Conservation (phyloP, 2,797 vertebrate genomes). For the Erithacus rubecula region DNA sequence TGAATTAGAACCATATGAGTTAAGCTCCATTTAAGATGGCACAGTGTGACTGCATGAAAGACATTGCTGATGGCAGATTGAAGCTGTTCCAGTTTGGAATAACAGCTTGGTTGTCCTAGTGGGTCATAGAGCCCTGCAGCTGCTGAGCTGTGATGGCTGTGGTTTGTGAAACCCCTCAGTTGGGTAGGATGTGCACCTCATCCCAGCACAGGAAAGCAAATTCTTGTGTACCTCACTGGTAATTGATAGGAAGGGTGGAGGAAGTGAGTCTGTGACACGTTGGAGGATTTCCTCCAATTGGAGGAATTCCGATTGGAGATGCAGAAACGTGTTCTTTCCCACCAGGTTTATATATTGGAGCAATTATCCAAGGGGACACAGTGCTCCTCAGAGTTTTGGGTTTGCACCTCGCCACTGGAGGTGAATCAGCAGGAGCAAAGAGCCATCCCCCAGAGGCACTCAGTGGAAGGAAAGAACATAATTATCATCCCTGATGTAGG, state of each 20-base stretch:
- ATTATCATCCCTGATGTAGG: background rate
- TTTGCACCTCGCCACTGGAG: background rate
- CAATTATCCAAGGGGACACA: fast-evolving
- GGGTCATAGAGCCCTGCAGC: background rate
- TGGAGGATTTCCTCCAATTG: no score
- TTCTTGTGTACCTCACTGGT: background rate
- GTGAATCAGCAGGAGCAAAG: background rate
- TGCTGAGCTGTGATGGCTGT: background rate
- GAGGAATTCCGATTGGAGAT: background rate
- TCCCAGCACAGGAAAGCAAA: background rate
- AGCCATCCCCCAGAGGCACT: background rate
- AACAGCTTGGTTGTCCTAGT: background rate
- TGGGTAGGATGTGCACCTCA: background rate
- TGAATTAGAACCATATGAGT: background rate
- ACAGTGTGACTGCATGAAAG: background rate
- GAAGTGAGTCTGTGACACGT: fast-evolving
- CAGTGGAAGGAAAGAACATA: background rate
- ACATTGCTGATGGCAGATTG: background rate
- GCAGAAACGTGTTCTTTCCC: background rate
- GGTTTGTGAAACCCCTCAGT: background rate
- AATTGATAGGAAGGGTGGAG: background rate
- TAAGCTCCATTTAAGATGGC: background rate
- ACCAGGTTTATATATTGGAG: background rate
- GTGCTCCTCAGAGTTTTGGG: background rate
- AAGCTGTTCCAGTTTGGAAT: background rate